A percentile compares a stretch with the other conserved stretches of the same genome.
Evolutionary conservation across 2,113 vertebrate genomes (phyloP).

Genomic region (Malurus elegans): DNA sequence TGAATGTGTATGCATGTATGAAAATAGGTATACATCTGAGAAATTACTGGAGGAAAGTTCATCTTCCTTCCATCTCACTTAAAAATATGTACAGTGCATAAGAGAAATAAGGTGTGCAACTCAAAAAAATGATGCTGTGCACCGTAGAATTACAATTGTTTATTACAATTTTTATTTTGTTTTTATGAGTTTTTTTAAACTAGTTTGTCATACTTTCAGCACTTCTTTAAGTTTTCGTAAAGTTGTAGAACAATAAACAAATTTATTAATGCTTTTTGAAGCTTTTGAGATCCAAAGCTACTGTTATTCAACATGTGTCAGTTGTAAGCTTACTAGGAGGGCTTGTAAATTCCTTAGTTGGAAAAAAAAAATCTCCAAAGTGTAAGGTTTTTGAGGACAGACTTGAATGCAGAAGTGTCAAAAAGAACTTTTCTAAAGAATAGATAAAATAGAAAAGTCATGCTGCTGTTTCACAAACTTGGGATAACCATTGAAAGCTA

Average conservation of each 20-base stretch:
- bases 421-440: background rate
- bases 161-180: background rate
- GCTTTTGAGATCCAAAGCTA: background rate
- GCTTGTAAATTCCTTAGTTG: background rate
- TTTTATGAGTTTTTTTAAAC: rapidly evolving
- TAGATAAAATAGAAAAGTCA: background rate
- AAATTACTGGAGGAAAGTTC: background rate
- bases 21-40: background rate
- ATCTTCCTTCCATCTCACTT: background rate
- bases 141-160: background rate
- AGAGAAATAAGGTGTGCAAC: background rate
- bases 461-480: background rate
- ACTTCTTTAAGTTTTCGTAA: background rate
- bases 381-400: background rate
- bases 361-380: background rate
- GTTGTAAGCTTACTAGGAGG: background rate
- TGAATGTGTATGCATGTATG: background rate
- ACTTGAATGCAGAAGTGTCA: background rate
- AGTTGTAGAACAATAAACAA: background rate
- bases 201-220: background rate
- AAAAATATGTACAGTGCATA: background rate
- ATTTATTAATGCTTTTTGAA: background rate
- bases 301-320: background rate
- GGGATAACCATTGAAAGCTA: background rate
- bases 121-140: background rate